Evolutionary conservation across 2,113 vertebrate genomes (phyloP), one percentile per base, ranked within the genome.

Genomic region (Leptocoma aspasia): DNA sequence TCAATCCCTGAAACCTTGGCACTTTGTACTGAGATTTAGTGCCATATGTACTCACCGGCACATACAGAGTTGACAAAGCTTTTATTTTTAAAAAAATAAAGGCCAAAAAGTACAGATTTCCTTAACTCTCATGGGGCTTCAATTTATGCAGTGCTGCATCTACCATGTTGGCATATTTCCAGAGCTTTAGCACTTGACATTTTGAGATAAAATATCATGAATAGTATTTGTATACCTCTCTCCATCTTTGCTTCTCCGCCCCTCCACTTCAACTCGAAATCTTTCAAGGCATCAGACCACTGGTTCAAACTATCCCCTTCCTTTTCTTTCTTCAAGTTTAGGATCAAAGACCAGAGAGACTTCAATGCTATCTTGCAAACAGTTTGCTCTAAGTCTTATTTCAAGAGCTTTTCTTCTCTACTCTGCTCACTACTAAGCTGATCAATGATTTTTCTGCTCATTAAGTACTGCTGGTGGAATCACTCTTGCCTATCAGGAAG

Each of bases 131-230:
- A 66, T 4, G 41, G 16, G 54, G 47, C 81, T 88, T 94, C 90
- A 95, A 89, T 94, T 94, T 95, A 95, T 63, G 76, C 89, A 94
- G 70, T 24, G 80, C 84, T 65, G 59, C 79, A 68, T 52, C 75
- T 44, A 90, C 79, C 73, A 76, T 14, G 33, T 82, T 94, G 94
- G 89, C 88, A 57, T 86, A 90, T 92, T 97, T 96, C 69, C 89
- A 95, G 66, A 96, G 78, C 69, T 94, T 94, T 85, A 96, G 86
- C 69, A 95, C 70, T 95, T 97, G 95, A 96, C 95, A 97, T 97
- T 97, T 97, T 86, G 86, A 95, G 86, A 95, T 91, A 73, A 97
- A 97, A 97, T 94, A 93, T 90, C 97, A 96, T 78, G 81, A 94
- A 90, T 1, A 78, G 78, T 90, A 94, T 77, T 90, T 95, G 83